These are phyloP conservation scores for Alcedo quadribrachys DNA, from an alignment of 2,797 vertebrate genomes.

Conservation along the genomic window DNA sequence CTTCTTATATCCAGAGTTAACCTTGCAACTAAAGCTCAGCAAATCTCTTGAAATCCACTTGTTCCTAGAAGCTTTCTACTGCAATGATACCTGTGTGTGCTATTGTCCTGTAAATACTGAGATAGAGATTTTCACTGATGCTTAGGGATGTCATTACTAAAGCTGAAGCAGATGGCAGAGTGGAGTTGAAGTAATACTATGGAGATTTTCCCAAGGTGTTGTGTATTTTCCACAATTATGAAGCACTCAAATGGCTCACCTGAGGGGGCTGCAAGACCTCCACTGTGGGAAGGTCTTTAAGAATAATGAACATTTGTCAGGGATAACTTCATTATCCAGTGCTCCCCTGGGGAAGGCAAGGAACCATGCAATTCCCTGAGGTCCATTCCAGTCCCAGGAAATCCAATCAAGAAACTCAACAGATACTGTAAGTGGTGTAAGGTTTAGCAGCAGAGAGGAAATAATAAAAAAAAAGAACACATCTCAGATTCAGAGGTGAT, in stretches of 20 bases:
- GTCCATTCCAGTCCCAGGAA: not conserved
- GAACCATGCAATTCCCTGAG: not conserved
- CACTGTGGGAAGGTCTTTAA: not conserved
- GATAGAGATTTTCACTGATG: not conserved
- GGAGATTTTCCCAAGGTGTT: not conserved
- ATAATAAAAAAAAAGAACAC: not conserved
- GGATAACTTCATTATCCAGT: not conserved
- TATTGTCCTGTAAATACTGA: not conserved
- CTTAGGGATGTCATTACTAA: not conserved
- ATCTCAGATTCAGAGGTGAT: not conserved
- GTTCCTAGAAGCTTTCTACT: not conserved
- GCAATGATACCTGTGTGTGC: not conserved
- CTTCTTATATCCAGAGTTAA: not conserved
- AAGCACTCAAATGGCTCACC: not conserved
- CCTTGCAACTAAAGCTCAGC: not conserved
- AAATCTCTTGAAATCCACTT: conserved; percentile 12
- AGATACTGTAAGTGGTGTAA: not conserved
- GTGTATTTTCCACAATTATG: not conserved
- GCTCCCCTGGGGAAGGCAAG: not conserved
- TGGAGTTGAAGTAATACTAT: not conserved
- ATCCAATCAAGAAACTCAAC: not conserved
- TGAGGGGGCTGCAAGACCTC: not conserved
- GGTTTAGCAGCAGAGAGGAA: not conserved
- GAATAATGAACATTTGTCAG: not conserved
- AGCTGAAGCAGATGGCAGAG: conserved; percentile 14